phyloP scores from a whole-genome alignment of 2,888 invertebrate species.

The Nemurella pictetii region DNA sequence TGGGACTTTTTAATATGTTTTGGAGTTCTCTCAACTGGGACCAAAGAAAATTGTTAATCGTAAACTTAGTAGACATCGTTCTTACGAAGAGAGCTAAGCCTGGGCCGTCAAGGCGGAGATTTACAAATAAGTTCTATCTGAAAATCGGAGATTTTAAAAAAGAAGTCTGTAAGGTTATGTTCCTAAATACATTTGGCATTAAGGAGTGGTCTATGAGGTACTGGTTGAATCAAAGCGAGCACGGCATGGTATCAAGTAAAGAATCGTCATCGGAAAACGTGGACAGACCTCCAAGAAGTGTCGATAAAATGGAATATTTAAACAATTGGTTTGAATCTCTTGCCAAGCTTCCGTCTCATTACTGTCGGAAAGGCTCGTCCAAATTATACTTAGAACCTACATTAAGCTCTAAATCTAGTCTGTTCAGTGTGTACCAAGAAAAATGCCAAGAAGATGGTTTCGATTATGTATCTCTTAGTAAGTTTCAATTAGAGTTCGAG shows the following conservation, averaged over 20 bases:
- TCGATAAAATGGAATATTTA: background rate
- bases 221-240: conserved; percentile 13
- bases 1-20: background rate
- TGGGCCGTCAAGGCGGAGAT: background rate
- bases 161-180: conserved; percentile 13
- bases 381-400: conserved; percentile 44
- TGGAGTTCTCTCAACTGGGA: background rate
- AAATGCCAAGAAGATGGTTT: conserved; percentile 40
- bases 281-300: conserved; percentile 4
- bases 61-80: background rate
- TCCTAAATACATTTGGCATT: conserved; percentile 25
- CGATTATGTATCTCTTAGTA: conserved; percentile 37
- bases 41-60: background rate
- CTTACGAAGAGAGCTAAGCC: background rate
- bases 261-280: background rate
- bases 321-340: background rate
- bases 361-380: conserved; percentile 41
- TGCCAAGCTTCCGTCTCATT: conserved; percentile 40
- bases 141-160: conserved; percentile 9
- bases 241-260: background rate
- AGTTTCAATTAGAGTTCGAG: conserved; percentile 42
- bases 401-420: conserved; percentile 34
- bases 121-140: conserved; percentile 20
- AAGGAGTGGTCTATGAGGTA: conserved; percentile 20
- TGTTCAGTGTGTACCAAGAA: conserved; percentile 41